A percentile compares a stretch with the other conserved stretches of the same genome.
Evolutionary conservation across 2,888 invertebrate species (phyloP).

Genomic region (Heliconius charithonia): DNA sequence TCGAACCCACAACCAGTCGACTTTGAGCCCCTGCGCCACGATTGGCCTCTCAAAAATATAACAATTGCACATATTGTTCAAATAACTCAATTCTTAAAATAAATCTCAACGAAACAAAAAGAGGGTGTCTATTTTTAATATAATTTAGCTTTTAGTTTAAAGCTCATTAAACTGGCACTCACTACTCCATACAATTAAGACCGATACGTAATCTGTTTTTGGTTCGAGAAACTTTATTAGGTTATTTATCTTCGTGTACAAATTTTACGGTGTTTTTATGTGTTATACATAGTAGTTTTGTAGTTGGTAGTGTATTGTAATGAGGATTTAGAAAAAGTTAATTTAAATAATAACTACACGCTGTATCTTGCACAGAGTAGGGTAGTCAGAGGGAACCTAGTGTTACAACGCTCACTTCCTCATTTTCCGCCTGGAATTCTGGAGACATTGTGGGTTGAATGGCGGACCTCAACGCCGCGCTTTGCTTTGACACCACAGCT

Average conservation of each 20-base stretch:
- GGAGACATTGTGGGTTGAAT: no score
- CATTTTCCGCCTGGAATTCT: no score
- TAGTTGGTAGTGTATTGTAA: neutral
- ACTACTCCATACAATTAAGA: slow-evolving; percentile 44
- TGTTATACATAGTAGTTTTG: neutral
- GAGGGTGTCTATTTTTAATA: slow-evolving; percentile 42
- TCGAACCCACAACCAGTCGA: no score
- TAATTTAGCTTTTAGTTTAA: slow-evolving; percentile 31
- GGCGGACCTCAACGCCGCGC: no score
- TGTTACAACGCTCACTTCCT: no score
- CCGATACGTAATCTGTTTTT: slow-evolving; percentile 45
- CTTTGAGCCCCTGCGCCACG: no score
- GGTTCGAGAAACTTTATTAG: slow-evolving; percentile 43
- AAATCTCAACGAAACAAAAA: neutral
- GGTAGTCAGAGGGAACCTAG: no score
- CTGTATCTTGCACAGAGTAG: no score
- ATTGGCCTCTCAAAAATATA: no score
- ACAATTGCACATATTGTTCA: neutral
- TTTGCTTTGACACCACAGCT: no score
- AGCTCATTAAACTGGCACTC: slow-evolving; percentile 38
- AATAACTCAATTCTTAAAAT: slow-evolving; percentile 13
- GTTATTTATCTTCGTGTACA: slow-evolving; percentile 39
- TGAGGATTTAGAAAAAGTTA: neutral
- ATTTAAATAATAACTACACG: no score
- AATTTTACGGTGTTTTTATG: slow-evolving; percentile 26